Percentiles rank a stretch among this genome's conserved stretches.
phyloP scores from a whole-genome alignment of 2,797 vertebrate genomes.

The Naso thynnoides region DNA sequence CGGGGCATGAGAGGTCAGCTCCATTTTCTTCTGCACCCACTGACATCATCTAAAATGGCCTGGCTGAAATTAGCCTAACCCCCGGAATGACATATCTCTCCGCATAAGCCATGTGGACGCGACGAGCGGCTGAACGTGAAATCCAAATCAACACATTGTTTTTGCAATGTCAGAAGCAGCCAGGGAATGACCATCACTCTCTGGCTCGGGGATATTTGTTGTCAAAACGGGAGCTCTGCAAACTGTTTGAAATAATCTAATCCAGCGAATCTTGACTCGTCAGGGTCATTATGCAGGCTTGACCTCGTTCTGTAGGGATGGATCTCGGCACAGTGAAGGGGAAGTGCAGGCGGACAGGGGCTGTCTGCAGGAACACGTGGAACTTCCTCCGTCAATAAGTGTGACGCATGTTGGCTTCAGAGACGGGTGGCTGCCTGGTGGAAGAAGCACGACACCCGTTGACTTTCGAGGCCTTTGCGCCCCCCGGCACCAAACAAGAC shows the following conservation, averaged over 20 bases:
- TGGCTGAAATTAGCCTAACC: conserved; percentile 82
- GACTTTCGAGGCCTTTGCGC: conserved; percentile 76
- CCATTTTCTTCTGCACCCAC: conserved; percentile 70
- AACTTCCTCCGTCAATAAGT: conserved; percentile 74
- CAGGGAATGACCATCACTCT: conserved; percentile 80
- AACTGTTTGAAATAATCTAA: conserved; percentile 82
- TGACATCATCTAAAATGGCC: conserved; percentile 79
- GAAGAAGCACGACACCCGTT: conserved; percentile 82
- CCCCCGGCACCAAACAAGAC: conserved; percentile 73
- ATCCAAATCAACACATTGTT: conserved; percentile 87
- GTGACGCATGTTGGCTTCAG: conserved; percentile 68
- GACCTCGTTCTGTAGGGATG: conserved; percentile 84
- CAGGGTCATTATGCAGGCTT: conserved; percentile 84
- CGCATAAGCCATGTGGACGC: conserved; percentile 71
- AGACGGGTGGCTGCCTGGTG: conserved; percentile 81
- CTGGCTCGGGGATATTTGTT: conserved; percentile 85
- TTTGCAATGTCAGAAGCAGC: conserved; percentile 82
- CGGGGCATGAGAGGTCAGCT: conserved; percentile 77
- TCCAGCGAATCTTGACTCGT: conserved; percentile 82
- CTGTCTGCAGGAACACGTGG: conserved; percentile 74
- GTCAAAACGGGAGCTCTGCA: conserved; percentile 78
- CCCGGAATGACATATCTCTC: conserved; percentile 83
- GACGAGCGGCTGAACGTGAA: conserved; percentile 81
- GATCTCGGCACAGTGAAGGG: conserved; percentile 70
- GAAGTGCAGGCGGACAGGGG: conserved; percentile 60